These are phyloP conservation scores for Philopotamus ludificatus DNA, from an alignment of 1,140 invertebrate species.

Conservation along the genomic window DNA sequence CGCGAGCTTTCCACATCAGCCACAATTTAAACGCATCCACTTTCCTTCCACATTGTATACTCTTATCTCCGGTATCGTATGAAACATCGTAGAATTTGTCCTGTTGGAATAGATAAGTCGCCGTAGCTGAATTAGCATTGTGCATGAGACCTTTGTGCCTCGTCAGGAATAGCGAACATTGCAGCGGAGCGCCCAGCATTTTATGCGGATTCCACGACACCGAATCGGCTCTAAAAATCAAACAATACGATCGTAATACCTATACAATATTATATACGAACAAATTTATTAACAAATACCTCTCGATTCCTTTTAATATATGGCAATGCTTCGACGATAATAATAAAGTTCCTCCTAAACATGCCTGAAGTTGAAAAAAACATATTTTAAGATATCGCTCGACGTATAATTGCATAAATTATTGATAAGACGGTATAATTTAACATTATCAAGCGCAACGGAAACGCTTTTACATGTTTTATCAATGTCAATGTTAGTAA, in stretches of 20 bases:
- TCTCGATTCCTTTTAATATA: slow-evolving; percentile 67
- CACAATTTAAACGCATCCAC: slow-evolving; percentile 92
- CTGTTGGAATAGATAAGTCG: slow-evolving; percentile 86
- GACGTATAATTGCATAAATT: not conserved
- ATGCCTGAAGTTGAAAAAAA: slow-evolving; percentile 61
- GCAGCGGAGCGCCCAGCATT: slow-evolving; percentile 83
- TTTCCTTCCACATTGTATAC: slow-evolving; percentile 90
- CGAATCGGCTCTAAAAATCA: slow-evolving; percentile 62
- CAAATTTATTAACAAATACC: slow-evolving; percentile 50
- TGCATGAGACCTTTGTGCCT: slow-evolving; percentile 66
- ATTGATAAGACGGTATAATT: not conserved
- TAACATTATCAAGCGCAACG: slow-evolving; percentile 15
- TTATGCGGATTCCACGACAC: slow-evolving; percentile 94
- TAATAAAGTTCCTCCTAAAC: slow-evolving; percentile 78
- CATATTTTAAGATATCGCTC: slow-evolving; percentile 10
- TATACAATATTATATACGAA: not conserved
- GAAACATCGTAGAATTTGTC: slow-evolving; percentile 90
- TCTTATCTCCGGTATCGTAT: slow-evolving; percentile 92
- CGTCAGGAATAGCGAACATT: slow-evolving; percentile 81
- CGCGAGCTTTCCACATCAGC: slow-evolving; percentile 86
- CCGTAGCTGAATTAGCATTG: slow-evolving; percentile 73
- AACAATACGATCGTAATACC: not conserved
- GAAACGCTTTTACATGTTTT: slow-evolving; percentile 1
- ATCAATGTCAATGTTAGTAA: slow-evolving; percentile 9
- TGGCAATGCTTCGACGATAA: slow-evolving; percentile 67